These are phyloP conservation scores for Daboia siamensis DNA, from an alignment of 2,113 vertebrate genomes.

Conservation along the genomic window DNA sequence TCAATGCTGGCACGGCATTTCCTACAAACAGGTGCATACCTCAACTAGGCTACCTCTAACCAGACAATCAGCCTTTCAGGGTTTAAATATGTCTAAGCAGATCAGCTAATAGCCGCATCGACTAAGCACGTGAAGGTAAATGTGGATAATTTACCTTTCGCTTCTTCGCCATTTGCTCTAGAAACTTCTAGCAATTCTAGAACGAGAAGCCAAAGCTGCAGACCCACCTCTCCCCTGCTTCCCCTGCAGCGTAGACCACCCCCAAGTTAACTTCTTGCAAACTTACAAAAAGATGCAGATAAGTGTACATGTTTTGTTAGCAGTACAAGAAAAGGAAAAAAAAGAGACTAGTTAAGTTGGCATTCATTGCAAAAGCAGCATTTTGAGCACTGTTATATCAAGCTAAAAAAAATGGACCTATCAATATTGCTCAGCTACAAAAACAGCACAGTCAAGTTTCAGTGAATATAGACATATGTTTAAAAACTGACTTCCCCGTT, in stretches of 20 bases:
- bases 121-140: slow-evolving; percentile 48
- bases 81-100: slow-evolving; percentile 53
- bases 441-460: background rate
- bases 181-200: background rate
- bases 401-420: background rate
- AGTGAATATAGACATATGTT: accelerated
- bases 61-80: slow-evolving; percentile 50
- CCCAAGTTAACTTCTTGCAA: slow-evolving; percentile 18
- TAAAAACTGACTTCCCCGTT: accelerated
- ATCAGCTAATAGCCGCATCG: slow-evolving; percentile 40
- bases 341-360: slow-evolving; percentile 45
- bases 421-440: background rate
- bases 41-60: slow-evolving; percentile 32
- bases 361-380: slow-evolving; percentile 11
- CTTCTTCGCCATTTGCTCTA: slow-evolving; percentile 37
- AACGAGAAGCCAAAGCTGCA: slow-evolving; percentile 27
- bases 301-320: slow-evolving; percentile 50
- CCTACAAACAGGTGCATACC: background rate
- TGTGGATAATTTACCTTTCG: slow-evolving; percentile 23
- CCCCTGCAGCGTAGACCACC: slow-evolving; percentile 16
- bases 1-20: too few relatives aligned
- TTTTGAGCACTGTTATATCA: slow-evolving; percentile 11
- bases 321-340: slow-evolving; percentile 55
- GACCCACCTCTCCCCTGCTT: background rate
- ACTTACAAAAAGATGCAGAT: slow-evolving; percentile 26